Base-by-base conservation (phyloP, 2,888 invertebrate species). In the Chrysolina oricalcia region DNA sequence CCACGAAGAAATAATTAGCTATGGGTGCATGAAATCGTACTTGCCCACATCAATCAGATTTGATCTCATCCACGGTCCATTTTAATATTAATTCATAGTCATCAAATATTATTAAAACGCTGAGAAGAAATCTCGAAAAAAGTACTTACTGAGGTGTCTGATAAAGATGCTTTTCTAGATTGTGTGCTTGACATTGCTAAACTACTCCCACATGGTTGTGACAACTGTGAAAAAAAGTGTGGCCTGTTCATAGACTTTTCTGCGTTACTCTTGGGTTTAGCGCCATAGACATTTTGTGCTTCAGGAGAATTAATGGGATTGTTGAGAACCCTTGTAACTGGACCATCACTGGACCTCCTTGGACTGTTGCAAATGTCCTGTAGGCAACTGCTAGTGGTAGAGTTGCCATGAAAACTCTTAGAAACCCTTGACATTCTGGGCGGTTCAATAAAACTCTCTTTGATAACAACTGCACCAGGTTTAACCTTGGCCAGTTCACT, bases 371-470 rank as follows among this genome's bases (percentile, higher is more conserved):
- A 74, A 72, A 83, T 82, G 74, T 85, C 85, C 68, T 86, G 73
- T 64, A 80, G 77, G 69, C 83, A 85, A 65, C 73, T 77, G 74
- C 80, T 85, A 17, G 84, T 81, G 23, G 85, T 80, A 4, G 86
- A 84, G 82, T 88, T 87, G n/a, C 88, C 89, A 77, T 89, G 88
- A 76, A 88, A 89, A 83, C 89, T 90, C 77, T 88, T 90, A 0
- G 91, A 88, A 67, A 90, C 86, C 35, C 90, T 80, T 15, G 86
- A 88, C 75, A 90, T 89, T 80, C 85, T 86, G 1, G 90, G 89
- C 3, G 90, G 89, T 81, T 91, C 91, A 43, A 91, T 91, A 79
- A 88, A 91, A 71, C 87, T 87, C 83, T 91, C 91, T 84, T 89
- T 90, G 1, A 91, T 88, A 35, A 90, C 83, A 23, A 90, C 86